Base-by-base conservation (phyloP, 1,140 invertebrate genomes). In the Lutraria rhynchaena region DNA sequence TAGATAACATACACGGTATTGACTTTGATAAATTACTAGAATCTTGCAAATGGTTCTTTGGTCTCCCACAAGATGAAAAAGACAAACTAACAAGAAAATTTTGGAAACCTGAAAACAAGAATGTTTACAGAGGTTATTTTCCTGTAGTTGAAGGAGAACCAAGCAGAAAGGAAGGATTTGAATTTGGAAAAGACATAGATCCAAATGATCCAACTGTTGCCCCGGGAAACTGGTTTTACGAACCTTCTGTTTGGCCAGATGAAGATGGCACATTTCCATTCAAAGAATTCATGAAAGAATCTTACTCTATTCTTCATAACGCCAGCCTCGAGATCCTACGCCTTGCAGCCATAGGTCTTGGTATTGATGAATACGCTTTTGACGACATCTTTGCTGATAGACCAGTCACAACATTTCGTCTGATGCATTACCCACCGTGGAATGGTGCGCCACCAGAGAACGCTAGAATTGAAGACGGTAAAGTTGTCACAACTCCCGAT, bases 391-490 rank as follows among this genome's bases (percentile, higher is more conserved):
- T 88, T 69, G 53, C 69, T 13, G 80, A 85, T 15, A 67, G 85
- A 29, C 84, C 86, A 27, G 77, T 82, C n/a, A 83, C 86, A 17
- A 88, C 87, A 17, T 85, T 87, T 31, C 83, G 85, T 11, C 70
- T 88, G 5, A 83, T 86, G 73, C 87, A 87, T 46, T 88, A 88
- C 44, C 87, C 87, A 15, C 60, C 83, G 19, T 85, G 87, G 63
- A 15, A 70, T 19, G 81, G 65, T 19, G 57, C 53, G 0, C 74
- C 81, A 3, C 78, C 84, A 11, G 65, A 53, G 15, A 81, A 70
- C 29, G 80, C 83, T 19, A 55, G 22, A 15, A 80, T 75, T 46
- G 85, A 87, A 27, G 87, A 82, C 22, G 83, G 83, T 0, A 82
- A 74, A 37, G 65, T 81, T n/a, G 49, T 86, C 3, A 87, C 76